Evolutionary conservation across 1,140 invertebrate genomes (phyloP), one percentile per base, ranked within the genome.

Genomic region (Myzus persicae): DNA sequence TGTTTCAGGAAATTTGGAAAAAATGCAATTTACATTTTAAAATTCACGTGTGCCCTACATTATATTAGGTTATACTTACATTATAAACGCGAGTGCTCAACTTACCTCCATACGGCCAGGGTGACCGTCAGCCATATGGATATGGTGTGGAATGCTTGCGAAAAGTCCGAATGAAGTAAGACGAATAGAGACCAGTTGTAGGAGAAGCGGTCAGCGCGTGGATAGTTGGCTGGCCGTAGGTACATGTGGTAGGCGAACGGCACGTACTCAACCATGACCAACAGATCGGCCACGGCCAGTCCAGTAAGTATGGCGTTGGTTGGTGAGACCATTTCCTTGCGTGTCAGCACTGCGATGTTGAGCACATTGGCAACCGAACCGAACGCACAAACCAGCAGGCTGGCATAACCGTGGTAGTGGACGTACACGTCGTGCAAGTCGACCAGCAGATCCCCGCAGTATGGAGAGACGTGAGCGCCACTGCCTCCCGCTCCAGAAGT

Each of bases 191-290:
- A 96, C 97, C 98, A 98, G 8, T 96, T 95, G 95, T 98, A 98
- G 2, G 97, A 97, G 94, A 96, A 97, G 26, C 95, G 96, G 85
- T 96, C 89, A 40, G 95, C 96, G 81, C 96, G 44, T 82, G 94
- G 67, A 36, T 96, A 95, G 6, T 96, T 95, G 93, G 94, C 87
- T 22, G 94, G 94, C 88, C 96, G 96, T 81, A 98, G 96, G 94
- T 98, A 97, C 95, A 97, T 96, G 95, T 99, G 98, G 67, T 97
- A 96, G 1, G 97, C 97, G 94, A 98, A 99, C 0, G 98, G 98
- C 93, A 99, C 97, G 95, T 99, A 99, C 94, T 98, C 98, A 76
- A 98, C 95, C 98, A 99, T 99, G 0, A 99, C 98, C 1, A 99
- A 95, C 81, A 99, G 96, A 95, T 99, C 98, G 3, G 98, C 98